Conservation (phyloP, 2,797 vertebrate genomes). For the Onychomys leucogaster region DNA sequence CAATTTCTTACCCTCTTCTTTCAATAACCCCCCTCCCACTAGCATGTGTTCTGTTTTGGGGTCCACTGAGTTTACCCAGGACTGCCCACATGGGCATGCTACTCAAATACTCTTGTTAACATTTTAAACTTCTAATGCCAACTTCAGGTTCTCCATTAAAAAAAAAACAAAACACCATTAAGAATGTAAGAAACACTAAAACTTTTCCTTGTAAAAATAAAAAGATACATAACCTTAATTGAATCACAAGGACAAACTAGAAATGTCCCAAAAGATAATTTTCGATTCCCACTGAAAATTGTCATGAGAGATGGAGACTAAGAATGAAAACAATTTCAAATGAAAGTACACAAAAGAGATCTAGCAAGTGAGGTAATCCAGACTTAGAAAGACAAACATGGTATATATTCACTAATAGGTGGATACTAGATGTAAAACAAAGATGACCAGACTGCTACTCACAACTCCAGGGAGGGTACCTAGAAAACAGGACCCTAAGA, state of each 20-base stretch:
- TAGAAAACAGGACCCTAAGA: too few species aligned
- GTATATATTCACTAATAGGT: too few species aligned
- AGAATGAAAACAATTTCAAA: constrained; percentile 17
- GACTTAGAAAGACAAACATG: too few species aligned
- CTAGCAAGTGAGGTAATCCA: too few species aligned
- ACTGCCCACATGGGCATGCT: background rate
- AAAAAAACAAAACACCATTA: background rate
- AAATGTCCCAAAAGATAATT: background rate
- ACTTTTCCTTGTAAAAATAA: constrained; percentile 40
- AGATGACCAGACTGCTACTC: too few species aligned
- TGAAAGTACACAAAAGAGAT: background rate
- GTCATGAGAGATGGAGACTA: background rate
- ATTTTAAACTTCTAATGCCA: constrained; percentile 48
- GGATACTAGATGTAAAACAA: too few species aligned
- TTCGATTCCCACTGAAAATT: background rate
- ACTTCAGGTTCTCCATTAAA: background rate
- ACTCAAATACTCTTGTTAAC: constrained; percentile 71
- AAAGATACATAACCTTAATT: background rate
- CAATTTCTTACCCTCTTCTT: background rate
- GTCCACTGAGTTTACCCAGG: background rate
- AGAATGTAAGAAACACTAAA: background rate
- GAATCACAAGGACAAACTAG: background rate
- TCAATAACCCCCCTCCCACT: background rate
- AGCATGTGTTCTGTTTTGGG: background rate
- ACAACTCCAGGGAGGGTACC: too few species aligned